Percentiles rank a stretch among this genome's conserved stretches.
phyloP scores from a whole-genome alignment of 2,797 vertebrate species.

The Alouatta caraya region DNA sequence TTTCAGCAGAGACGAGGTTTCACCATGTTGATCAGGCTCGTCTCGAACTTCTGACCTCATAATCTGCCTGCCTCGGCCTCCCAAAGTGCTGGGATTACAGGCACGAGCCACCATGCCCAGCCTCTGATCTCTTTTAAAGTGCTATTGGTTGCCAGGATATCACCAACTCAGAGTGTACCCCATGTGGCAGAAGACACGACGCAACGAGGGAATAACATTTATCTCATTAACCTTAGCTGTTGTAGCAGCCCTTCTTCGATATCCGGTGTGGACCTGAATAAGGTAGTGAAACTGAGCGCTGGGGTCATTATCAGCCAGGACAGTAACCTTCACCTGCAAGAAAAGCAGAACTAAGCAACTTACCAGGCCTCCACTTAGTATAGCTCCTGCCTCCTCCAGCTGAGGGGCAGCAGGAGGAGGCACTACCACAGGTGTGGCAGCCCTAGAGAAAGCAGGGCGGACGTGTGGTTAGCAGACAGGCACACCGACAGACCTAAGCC shows the following conservation, averaged over 20 bases:
- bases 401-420: neutral
- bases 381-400: neutral
- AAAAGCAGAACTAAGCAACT: neutral
- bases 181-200: rapidly evolving
- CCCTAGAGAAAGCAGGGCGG: neutral
- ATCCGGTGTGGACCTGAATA: constrained; percentile 88
- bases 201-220: neutral
- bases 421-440: neutral
- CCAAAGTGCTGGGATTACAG: no score
- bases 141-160: rapidly evolving
- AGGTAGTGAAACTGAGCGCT: constrained; percentile 87
- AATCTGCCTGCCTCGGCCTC: no score
- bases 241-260: constrained; percentile 87
- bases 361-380: neutral
- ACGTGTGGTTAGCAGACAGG: neutral
- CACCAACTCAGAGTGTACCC: neutral
- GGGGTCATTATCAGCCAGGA: constrained; percentile 88
- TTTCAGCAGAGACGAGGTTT: no score
- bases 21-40: no score
- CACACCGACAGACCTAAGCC: neutral
- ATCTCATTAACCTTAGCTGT: constrained; percentile 85
- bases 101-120: no score
- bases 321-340: constrained; percentile 88
- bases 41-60: no score
- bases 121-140: neutral